These are phyloP conservation scores for Pan troglodytes DNA, from an alignment of 2,113 vertebrate species.

Conservation along the genomic window DNA sequence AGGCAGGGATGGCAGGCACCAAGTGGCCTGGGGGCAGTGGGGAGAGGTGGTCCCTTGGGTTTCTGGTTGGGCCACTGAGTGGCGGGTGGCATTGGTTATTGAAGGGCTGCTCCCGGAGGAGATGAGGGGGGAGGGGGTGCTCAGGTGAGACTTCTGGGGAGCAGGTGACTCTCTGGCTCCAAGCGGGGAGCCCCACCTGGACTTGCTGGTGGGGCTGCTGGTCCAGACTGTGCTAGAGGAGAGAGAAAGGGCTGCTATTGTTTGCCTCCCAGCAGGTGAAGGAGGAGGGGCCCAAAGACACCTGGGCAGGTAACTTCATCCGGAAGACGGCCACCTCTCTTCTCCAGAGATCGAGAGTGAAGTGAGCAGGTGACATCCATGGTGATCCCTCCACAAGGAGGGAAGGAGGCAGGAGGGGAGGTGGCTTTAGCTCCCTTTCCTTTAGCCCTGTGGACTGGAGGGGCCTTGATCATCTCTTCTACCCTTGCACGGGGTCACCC, in stretches of 20 bases:
- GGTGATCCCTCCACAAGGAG: neutral
- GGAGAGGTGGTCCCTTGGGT: neutral
- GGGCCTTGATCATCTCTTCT: neutral
- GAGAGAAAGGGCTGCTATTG: neutral
- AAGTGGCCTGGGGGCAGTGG: neutral
- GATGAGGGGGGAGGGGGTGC: fast-evolving
- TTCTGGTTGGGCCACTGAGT: too few species aligned
- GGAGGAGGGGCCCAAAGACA: neutral
- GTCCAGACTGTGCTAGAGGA: neutral
- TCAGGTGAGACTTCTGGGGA: neutral
- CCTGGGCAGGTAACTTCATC: neutral
- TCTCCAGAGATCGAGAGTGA: too few species aligned
- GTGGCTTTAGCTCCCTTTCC: neutral
- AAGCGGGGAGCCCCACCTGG: neutral
- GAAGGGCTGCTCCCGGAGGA: neutral
- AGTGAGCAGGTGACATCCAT: neutral
- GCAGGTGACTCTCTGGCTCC: neutral
- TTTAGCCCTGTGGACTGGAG: neutral
- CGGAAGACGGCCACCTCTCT: neutral
- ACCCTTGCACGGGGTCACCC: neutral
- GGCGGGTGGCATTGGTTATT: neutral
- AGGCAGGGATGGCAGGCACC: neutral
- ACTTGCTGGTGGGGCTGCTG: neutral
- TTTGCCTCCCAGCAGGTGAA: neutral
- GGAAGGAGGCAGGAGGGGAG: neutral